Percentiles rank a stretch among this genome's conserved stretches.
Conservation (phyloP, 2,113 vertebrate genomes). For the Scortum barcoo region DNA sequence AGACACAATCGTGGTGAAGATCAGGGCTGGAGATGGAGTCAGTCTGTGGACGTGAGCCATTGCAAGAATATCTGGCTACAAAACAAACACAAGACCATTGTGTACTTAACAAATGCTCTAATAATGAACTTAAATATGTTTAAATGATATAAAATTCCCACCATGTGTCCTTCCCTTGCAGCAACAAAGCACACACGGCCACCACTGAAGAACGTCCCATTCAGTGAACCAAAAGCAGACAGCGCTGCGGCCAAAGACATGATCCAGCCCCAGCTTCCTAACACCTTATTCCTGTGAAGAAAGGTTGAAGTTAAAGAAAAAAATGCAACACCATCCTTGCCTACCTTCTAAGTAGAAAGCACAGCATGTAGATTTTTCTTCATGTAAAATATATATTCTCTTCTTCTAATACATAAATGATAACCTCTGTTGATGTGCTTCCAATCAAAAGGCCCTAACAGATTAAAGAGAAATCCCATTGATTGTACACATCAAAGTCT, state of each 20-base stretch:
- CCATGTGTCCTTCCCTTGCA: conserved; percentile 93
- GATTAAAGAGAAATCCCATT: background rate
- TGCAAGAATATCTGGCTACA: conserved; percentile 89
- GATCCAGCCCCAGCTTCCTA: conserved; percentile 91
- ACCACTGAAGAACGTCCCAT: conserved; percentile 88
- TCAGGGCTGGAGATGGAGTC: conserved; percentile 90
- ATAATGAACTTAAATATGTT: background rate
- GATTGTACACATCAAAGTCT: background rate
- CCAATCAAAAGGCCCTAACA: background rate
- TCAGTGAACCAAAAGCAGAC: conserved; percentile 90
- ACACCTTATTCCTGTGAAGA: conserved; percentile 86
- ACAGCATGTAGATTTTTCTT: no score
- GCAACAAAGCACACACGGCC: conserved; percentile 89
- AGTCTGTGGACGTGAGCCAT: conserved; percentile 88
- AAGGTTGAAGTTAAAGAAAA: background rate
- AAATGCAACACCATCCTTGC: background rate
- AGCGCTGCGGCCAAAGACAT: conserved; percentile 89
- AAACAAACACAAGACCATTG: background rate
- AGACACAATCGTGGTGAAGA: conserved; percentile 87
- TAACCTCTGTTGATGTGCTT: no score
- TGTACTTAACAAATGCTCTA: background rate
- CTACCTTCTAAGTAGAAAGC: no score
- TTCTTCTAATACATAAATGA: no score
- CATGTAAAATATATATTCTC: background rate
- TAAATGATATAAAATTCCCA: conserved; percentile 67